Percentiles rank a stretch among this genome's conserved stretches.
These are phyloP conservation scores for Sylvilagus bachmani DNA, from an alignment of 2,113 vertebrate species.

Conservation along the genomic window DNA sequence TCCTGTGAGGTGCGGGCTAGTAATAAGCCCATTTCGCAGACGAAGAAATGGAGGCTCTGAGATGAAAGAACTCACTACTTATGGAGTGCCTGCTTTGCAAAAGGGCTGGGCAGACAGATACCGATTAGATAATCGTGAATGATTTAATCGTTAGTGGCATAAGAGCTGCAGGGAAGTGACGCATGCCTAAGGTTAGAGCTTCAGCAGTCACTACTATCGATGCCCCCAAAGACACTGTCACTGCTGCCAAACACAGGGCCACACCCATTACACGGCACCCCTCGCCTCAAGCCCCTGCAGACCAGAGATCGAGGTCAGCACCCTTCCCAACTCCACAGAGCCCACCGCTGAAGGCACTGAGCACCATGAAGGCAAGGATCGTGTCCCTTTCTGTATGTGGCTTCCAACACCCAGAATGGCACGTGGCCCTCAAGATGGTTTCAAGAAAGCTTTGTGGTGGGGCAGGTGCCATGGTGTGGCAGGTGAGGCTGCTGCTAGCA, in stretches of 20 bases:
- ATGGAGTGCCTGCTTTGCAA: slow-evolving; percentile 25
- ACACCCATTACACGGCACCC: background rate
- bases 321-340: background rate
- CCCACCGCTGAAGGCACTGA: background rate
- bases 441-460: background rate
- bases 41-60: slow-evolving; percentile 68
- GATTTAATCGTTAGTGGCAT: background rate
- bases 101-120: slow-evolving; percentile 34
- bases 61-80: slow-evolving; percentile 55
- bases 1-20: slow-evolving; percentile 73
- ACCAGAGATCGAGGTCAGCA: background rate
- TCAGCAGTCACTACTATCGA: background rate
- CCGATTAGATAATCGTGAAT: background rate
- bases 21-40: slow-evolving; percentile 69
- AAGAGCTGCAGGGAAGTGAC: slow-evolving; percentile 42
- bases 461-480: too few relatives aligned
- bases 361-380: background rate
- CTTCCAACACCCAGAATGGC: background rate
- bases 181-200: background rate
- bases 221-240: background rate
- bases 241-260: background rate
- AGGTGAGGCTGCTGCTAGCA: too few relatives aligned
- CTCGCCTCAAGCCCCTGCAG: background rate
- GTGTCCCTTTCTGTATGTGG: background rate
- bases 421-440: background rate